Conservation (phyloP, 2,113 vertebrate genomes). For the Melospiza melodia region DNA sequence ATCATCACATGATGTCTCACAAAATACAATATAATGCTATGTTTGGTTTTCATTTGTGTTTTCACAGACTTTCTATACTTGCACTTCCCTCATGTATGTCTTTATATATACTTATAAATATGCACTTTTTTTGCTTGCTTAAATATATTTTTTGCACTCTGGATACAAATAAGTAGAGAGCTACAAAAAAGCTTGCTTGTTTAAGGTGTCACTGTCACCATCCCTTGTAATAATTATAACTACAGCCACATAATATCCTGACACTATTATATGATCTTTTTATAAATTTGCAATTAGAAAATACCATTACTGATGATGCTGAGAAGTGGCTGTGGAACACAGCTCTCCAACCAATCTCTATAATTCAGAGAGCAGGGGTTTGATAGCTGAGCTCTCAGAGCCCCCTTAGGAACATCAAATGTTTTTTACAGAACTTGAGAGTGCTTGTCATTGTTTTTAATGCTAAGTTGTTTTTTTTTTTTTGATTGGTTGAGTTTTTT, state of each 20-base stretch:
- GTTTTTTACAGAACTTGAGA: not conserved
- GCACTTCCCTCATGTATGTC: not conserved
- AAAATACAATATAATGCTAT: not conserved
- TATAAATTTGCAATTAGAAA: not conserved
- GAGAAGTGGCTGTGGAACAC: not conserved
- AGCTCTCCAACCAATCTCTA: not conserved
- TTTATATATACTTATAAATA: not conserved
- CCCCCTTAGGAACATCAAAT: not conserved
- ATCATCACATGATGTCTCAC: not conserved
- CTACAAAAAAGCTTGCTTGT: not conserved
- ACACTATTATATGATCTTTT: not conserved
- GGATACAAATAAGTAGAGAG: not conserved
- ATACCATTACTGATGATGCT: not conserved
- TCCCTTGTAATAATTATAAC: not conserved
- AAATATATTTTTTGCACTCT: not conserved
- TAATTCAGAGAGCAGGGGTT: not conserved
- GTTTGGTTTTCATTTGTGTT: not conserved
- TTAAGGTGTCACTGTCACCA: not conserved
- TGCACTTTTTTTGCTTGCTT: not conserved
- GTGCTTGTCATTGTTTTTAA: not conserved
- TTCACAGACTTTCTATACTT: not conserved
- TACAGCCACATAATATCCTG: rapidly evolving
- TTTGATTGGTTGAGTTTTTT: not conserved
- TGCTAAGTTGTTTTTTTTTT: rapidly evolving
- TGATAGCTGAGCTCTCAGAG: not conserved